Evolutionary conservation across 2,113 vertebrate species (phyloP).

Genomic region (Psammodynastes pulverulentus): DNA sequence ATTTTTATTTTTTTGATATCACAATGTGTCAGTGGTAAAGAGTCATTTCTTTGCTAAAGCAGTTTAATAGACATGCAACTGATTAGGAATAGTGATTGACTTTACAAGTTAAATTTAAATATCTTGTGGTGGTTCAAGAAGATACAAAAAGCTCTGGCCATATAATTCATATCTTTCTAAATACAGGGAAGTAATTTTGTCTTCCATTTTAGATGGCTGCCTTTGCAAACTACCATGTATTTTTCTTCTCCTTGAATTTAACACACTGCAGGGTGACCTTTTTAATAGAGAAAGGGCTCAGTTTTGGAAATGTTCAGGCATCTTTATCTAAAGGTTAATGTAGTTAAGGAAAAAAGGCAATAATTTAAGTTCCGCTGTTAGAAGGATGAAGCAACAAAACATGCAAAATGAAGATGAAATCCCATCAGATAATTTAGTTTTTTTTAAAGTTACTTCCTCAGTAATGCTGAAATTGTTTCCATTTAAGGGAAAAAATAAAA

Average conservation of each 20-base stretch:
- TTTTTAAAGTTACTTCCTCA: background rate
- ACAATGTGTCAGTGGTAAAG: background rate
- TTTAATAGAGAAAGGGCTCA: background rate
- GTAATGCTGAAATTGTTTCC: background rate
- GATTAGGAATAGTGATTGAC: background rate
- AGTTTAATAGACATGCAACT: background rate
- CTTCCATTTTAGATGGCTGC: background rate
- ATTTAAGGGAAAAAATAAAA: background rate
- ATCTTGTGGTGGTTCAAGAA: background rate
- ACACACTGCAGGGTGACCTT: background rate
- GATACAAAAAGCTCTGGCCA: background rate
- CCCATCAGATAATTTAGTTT: background rate
- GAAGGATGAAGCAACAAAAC: background rate
- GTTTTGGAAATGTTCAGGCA: background rate
- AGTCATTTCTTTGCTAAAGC: background rate
- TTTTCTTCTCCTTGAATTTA: background rate
- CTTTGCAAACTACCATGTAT: background rate
- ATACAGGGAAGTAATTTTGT: background rate
- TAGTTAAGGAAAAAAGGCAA: background rate
- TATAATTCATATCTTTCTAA: background rate
- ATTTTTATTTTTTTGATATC: background rate
- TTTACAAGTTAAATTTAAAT: background rate
- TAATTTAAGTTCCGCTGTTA: constrained; percentile 3
- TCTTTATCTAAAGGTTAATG: background rate
- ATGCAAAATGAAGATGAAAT: background rate